Evolutionary conservation across 1,140 invertebrate species (phyloP).

Genomic region (Dufourea novaeangliae): DNA sequence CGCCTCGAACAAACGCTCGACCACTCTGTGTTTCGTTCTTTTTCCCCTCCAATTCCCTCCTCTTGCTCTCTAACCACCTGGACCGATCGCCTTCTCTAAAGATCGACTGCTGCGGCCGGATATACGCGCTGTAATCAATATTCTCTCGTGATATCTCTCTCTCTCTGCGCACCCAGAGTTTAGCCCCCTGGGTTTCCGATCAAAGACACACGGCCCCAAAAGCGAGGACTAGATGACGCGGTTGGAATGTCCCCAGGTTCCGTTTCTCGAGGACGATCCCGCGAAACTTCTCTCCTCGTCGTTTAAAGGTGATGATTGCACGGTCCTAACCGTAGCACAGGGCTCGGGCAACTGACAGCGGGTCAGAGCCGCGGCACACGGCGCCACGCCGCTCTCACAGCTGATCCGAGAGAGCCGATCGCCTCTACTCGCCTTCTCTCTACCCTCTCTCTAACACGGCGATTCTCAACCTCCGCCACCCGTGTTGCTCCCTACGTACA

Average conservation of each 20-base stretch:
- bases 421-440: slow-evolving; percentile 62
- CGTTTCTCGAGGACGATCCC: background rate
- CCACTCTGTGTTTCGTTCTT: slow-evolving; percentile 19
- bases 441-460: slow-evolving; percentile 60
- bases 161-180: background rate
- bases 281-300: slow-evolving; percentile 37
- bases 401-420: slow-evolving; percentile 73
- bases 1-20: slow-evolving; percentile 14
- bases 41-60: background rate
- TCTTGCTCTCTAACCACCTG: background rate
- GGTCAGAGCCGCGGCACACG: slow-evolving; percentile 77
- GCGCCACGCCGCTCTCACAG: slow-evolving; percentile 80
- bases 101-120: background rate
- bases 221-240: slow-evolving; percentile 45
- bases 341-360: slow-evolving; percentile 82
- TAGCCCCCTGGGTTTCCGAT: no score
- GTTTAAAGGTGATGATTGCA: slow-evolving; percentile 63
- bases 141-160: background rate
- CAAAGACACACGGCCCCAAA: slow-evolving; percentile 5
- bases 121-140: slow-evolving; percentile 1
- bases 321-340: slow-evolving; percentile 82
- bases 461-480: slow-evolving; percentile 56
- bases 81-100: slow-evolving; percentile 33
- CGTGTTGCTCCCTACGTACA: slow-evolving; percentile 32
- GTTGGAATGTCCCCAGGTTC: background rate